These are phyloP conservation scores for Peromyscus nudipes DNA, from an alignment of 2,797 vertebrate species.

Conservation along the genomic window DNA sequence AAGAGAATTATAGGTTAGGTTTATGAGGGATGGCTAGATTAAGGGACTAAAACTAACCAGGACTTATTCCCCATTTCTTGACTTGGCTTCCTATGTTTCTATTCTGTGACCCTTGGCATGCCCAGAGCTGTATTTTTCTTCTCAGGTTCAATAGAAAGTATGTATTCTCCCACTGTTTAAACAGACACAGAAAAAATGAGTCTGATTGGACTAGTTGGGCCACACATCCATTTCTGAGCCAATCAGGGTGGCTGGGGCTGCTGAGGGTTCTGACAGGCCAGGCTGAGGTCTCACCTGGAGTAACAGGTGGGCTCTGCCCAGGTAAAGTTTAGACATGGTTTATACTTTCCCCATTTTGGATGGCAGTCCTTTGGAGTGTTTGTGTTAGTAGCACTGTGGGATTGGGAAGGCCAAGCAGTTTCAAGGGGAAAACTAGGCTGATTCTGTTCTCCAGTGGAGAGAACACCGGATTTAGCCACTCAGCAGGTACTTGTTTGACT, in stretches of 20 bases:
- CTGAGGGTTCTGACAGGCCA: constrained; percentile 12
- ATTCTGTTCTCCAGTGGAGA: not conserved
- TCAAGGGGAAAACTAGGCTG: not conserved
- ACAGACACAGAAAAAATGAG: not conserved
- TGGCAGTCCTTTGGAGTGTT: not conserved
- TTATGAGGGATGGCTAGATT: constrained; percentile 3
- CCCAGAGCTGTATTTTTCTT: constrained; percentile 14
- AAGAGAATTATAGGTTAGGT: not conserved
- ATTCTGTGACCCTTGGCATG: not conserved
- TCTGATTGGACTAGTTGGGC: constrained; percentile 36
- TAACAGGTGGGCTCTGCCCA: not conserved
- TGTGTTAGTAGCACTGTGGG: not conserved
- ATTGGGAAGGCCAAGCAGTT: not conserved
- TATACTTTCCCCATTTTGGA: not conserved
- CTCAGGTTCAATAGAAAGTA: constrained; percentile 32
- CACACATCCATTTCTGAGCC: not conserved
- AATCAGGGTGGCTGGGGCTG: not conserved
- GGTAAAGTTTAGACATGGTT: not conserved
- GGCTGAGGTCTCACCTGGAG: not conserved
- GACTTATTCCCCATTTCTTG: not conserved
- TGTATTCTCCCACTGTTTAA: not conserved
- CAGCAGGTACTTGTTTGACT: not conserved
- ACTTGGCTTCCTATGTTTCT: not conserved
- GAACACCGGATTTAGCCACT: not conserved
- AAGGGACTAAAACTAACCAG: not conserved